Evolutionary conservation across 2,113 vertebrate species (phyloP).

Genomic region (Myanophis thanlyinensis): DNA sequence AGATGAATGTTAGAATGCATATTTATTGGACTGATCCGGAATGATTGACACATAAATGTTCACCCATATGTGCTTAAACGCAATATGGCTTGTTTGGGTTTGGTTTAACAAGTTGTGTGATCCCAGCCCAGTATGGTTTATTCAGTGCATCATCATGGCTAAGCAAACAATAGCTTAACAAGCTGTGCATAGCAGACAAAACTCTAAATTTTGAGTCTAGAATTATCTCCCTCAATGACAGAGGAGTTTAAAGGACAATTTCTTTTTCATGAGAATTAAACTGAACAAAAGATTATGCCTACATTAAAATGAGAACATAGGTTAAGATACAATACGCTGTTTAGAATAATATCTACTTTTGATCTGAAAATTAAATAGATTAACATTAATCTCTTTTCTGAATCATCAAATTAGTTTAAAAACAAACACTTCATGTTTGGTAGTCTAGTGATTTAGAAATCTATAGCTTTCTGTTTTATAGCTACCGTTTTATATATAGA

Average conservation of each 20-base stretch:
- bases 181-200: not conserved
- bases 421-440: not conserved
- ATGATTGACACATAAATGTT: not conserved
- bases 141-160: not conserved
- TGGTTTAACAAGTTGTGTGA: not conserved
- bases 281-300: not conserved
- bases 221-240: not conserved
- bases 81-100: not conserved
- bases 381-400: not conserved
- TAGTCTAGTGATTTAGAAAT: rapidly evolving
- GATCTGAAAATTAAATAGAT: not conserved
- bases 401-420: not conserved
- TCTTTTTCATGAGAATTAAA: not conserved
- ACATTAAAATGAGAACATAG: not conserved
- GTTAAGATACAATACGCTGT: not conserved
- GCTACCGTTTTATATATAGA: rapidly evolving
- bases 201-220: not conserved
- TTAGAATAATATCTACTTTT: not conserved
- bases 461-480: not conserved
- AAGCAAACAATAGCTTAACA: not conserved
- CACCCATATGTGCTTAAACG: not conserved
- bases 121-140: not conserved
- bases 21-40: not conserved
- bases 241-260: not conserved
- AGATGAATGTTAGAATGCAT: not conserved